These are phyloP conservation scores for Egretta garzetta DNA, from an alignment of 2,113 vertebrate genomes.

Conservation along the genomic window DNA sequence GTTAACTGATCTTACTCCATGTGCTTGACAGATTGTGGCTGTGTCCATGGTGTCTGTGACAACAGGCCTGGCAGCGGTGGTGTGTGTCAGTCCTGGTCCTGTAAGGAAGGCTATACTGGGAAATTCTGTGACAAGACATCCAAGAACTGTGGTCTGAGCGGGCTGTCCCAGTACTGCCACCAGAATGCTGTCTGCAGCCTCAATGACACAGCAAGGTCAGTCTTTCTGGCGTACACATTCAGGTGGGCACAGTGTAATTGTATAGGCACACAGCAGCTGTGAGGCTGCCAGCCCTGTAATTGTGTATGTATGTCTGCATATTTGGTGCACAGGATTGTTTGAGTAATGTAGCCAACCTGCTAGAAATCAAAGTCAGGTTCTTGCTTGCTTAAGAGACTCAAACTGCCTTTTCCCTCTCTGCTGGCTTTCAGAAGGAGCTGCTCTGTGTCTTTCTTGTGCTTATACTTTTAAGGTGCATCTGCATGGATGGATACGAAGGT, in stretches of 20 bases:
- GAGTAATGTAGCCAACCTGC: not conserved
- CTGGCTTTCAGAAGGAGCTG: not conserved
- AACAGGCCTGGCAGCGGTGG: constrained; percentile 90
- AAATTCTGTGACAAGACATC: constrained; percentile 83
- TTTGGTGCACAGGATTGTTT: not conserved
- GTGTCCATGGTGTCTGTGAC: constrained; percentile 92
- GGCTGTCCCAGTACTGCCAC: constrained; percentile 83
- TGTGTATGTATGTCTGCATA: not conserved
- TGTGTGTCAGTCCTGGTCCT: constrained; percentile 84
- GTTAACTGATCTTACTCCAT: not conserved
- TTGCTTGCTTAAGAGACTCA: not conserved
- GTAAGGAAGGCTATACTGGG: constrained; percentile 82
- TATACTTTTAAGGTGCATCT: constrained; percentile 72
- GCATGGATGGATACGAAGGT: constrained; percentile 81
- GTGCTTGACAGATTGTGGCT: constrained; percentile 83
- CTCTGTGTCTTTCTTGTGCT: not conserved
- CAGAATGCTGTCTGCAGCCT: constrained; percentile 79
- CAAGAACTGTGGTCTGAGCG: constrained; percentile 72
- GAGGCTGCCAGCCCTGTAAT: not conserved
- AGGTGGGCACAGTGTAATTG: not conserved
- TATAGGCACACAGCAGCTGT: not conserved
- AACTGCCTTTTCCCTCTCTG: not conserved
- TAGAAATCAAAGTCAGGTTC: not conserved
- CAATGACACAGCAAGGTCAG: constrained; percentile 68
- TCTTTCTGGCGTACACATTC: not conserved